Conservation (phyloP, 2,113 vertebrate species). For the Rafetus swinhoei region DNA sequence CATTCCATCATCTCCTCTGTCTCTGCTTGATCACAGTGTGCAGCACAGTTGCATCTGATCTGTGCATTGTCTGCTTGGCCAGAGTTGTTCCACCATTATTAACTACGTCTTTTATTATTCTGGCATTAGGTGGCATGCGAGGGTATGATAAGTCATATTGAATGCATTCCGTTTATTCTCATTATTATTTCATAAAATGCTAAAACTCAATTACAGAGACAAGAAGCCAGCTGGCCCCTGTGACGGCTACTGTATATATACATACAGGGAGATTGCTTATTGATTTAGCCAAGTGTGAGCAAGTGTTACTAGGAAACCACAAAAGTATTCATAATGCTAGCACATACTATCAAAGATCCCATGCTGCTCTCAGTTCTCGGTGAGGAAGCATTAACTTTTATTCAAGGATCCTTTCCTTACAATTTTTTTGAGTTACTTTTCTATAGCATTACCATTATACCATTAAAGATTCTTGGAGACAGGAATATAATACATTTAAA, state of each 20-base stretch:
- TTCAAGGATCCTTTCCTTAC: neutral
- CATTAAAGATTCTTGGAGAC: neutral
- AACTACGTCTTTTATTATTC: neutral
- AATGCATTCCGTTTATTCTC: conserved; percentile 24
- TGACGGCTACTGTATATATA: conserved; percentile 31
- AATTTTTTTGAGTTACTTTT: neutral
- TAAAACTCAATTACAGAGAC: conserved; percentile 1
- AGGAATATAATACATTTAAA: neutral
- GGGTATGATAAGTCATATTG: neutral
- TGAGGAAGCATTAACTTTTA: conserved; percentile 38
- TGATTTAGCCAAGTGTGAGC: conserved; percentile 57
- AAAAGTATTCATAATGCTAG: conserved; percentile 17
- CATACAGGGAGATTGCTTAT: conserved; percentile 54
- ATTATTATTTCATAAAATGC: neutral
- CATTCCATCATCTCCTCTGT: fast-evolving
- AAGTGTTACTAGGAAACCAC: conserved; percentile 28
- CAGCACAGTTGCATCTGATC: fast-evolving
- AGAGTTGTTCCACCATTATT: fast-evolving
- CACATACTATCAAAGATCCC: conserved; percentile 26
- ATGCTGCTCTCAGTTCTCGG: neutral
- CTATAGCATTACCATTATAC: neutral
- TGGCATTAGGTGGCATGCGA: neutral
- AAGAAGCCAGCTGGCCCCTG: conserved; percentile 57
- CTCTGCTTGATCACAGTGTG: fast-evolving
- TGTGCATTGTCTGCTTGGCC: neutral